Conservation (phyloP, 2,888 invertebrate species). For the Clostera curtula region DNA sequence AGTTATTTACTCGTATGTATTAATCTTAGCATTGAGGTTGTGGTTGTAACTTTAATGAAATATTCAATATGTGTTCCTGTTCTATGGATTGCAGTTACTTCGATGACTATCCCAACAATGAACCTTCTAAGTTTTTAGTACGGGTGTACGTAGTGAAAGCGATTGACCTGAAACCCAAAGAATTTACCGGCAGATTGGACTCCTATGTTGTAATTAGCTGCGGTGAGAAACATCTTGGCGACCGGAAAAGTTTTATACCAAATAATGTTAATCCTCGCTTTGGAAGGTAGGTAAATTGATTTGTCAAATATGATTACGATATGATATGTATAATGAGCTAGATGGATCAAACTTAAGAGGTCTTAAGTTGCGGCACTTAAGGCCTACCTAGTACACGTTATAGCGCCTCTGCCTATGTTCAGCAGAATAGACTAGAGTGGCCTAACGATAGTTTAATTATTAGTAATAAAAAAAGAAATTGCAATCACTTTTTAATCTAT, state of each 20-base stretch:
- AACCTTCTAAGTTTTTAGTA: constrained; percentile 77
- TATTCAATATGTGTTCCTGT: no score
- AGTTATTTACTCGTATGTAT: not conserved
- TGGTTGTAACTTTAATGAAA: no score
- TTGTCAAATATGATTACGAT: not conserved
- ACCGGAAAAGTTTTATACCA: constrained; percentile 80
- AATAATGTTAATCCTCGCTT: constrained; percentile 89
- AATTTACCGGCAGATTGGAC: constrained; percentile 82
- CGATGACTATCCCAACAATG: constrained; percentile 76
- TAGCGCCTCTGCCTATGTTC: no score
- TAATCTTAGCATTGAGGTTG: not conserved
- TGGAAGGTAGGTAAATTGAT: constrained; percentile 75
- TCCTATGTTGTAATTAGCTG: constrained; percentile 84
- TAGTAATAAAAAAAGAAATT: no score
- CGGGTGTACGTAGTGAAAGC: constrained; percentile 87
- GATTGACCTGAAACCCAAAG: constrained; percentile 80
- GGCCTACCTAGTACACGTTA: no score
- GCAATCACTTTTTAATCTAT: no score
- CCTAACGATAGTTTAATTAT: no score
- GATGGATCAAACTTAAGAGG: no score
- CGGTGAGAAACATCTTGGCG: constrained; percentile 75
- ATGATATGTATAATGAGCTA: no score
- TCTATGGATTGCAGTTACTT: constrained; percentile 58
- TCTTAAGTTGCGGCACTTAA: no score
- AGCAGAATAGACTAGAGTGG: no score